phyloP scores from a whole-genome alignment of 2,113 vertebrate genomes.

The Semicossyphus pulcher region DNA sequence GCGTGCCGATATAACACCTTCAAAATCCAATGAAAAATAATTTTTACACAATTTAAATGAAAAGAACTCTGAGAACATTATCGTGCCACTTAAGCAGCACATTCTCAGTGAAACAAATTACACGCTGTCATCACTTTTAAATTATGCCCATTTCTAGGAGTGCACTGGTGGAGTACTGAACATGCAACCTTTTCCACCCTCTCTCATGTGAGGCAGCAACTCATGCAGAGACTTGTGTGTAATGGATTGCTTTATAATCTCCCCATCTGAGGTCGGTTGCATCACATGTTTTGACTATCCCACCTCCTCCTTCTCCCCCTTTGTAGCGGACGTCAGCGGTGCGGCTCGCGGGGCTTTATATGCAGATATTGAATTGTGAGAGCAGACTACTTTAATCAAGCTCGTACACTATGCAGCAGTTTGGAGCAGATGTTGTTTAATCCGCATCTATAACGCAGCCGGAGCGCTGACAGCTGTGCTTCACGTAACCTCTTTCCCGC shows the following conservation, averaged over 20 bases:
- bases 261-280: conserved; percentile 58
- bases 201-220: conserved; percentile 28
- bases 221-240: conserved; percentile 64
- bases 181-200: not conserved
- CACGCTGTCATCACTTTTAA: conserved; percentile 51
- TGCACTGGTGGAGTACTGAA: too few species aligned
- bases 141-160: conserved; percentile 30
- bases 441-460: conserved; percentile 44
- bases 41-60: conserved; percentile 19
- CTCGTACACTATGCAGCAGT: conserved; percentile 9
- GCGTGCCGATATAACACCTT: not conserved
- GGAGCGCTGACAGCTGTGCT: conserved; percentile 53
- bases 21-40: conserved; percentile 43
- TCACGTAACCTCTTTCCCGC: conserved; percentile 35
- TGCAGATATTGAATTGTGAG: conserved; percentile 30
- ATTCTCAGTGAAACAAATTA: conserved; percentile 49
- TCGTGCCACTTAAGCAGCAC: conserved; percentile 43
- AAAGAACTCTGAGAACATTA: conserved; percentile 16
- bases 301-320: conserved; percentile 33
- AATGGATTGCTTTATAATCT: conserved; percentile 54
- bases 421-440: conserved; percentile 76
- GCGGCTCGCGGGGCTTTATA: not conserved
- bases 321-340: not conserved
- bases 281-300: conserved; percentile 73
- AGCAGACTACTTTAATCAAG: conserved; percentile 49